These are phyloP conservation scores for Dreissena polymorpha DNA, from an alignment of 1,140 invertebrate species.

Conservation along the genomic window DNA sequence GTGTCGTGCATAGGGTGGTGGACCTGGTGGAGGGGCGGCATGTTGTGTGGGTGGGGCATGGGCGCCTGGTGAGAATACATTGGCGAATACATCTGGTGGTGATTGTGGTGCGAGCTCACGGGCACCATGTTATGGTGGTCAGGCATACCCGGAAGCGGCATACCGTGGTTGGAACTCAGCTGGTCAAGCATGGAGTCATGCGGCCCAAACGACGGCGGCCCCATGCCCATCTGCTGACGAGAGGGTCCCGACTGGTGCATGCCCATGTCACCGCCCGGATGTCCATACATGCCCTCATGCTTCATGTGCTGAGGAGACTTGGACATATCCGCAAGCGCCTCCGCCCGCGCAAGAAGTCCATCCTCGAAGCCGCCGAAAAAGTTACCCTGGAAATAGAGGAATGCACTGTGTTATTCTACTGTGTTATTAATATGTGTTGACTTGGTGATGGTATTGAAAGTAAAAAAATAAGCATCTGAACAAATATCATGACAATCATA, in stretches of 20 bases:
- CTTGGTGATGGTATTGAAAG: too few relatives aligned
- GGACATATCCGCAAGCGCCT: slow-evolving; percentile 94
- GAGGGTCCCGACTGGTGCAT: slow-evolving; percentile 84
- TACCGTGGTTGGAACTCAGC: slow-evolving; percentile 68
- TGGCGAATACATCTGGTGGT: slow-evolving; percentile 73
- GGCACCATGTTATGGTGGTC: slow-evolving; percentile 69
- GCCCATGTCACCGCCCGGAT: slow-evolving; percentile 86
- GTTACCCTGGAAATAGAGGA: slow-evolving; percentile 88
- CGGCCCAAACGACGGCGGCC: slow-evolving; percentile 75
- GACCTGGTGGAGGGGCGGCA: slow-evolving; percentile 86
- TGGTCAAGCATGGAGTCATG: slow-evolving; percentile 76
- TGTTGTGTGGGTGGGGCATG: slow-evolving; percentile 85
- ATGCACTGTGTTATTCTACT: too few relatives aligned
- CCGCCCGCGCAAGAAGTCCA: slow-evolving; percentile 94
- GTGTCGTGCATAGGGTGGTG: slow-evolving; percentile 84
- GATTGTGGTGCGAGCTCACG: slow-evolving; percentile 85
- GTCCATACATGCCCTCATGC: slow-evolving; percentile 95
- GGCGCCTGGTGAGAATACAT: slow-evolving; percentile 82
- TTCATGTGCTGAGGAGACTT: slow-evolving; percentile 87
- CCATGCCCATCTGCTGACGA: slow-evolving; percentile 83
- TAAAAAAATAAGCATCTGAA: too few relatives aligned
- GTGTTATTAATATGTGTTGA: too few relatives aligned
- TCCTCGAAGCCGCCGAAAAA: slow-evolving; percentile 93
- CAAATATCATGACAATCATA: too few relatives aligned
- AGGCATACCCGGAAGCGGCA: slow-evolving; percentile 73